Percentiles rank a stretch among this genome's conserved stretches.
These are phyloP conservation scores for Drosophila trapezifrons DNA, from an alignment of 1,140 invertebrate genomes.

Conservation along the genomic window DNA sequence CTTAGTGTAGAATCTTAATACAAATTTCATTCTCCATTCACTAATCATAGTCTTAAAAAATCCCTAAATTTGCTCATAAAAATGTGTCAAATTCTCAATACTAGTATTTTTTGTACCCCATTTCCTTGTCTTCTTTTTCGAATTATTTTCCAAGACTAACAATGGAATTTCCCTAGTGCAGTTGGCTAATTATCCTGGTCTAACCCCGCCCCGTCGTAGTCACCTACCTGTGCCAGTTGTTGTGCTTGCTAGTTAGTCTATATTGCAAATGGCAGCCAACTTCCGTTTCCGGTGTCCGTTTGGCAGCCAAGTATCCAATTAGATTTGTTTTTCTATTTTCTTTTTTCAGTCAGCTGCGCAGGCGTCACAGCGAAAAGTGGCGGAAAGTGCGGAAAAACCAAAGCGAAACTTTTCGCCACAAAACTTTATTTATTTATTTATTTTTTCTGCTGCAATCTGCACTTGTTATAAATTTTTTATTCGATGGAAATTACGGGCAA, in stretches of 20 bases:
- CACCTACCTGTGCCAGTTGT: slow-evolving; percentile 22
- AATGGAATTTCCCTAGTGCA: slow-evolving; percentile 18
- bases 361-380: slow-evolving; percentile 60
- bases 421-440: slow-evolving; percentile 35
- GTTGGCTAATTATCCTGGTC: slow-evolving; percentile 35
- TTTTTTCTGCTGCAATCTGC: slow-evolving; percentile 33
- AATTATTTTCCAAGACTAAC: not conserved
- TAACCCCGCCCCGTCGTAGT: not conserved
- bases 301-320: slow-evolving; percentile 63
- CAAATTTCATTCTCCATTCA: not conserved
- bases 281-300: slow-evolving; percentile 64
- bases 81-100: not conserved
- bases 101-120: not conserved
- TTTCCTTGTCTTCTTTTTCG: not conserved
- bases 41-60: not conserved
- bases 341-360: slow-evolving; percentile 63
- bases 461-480: slow-evolving; percentile 41
- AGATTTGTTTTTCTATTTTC: slow-evolving; percentile 34
- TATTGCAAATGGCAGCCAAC: slow-evolving; percentile 57
- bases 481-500: slow-evolving; percentile 10
- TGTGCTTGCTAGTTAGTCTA: slow-evolving; percentile 25
- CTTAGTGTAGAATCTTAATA: too few species aligned
- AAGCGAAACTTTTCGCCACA: slow-evolving; percentile 25
- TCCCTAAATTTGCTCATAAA: not conserved
- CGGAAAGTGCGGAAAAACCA: slow-evolving; percentile 25